Evolutionary conservation across 2,113 vertebrate genomes (phyloP).

Genomic region (Cottus gobio): DNA sequence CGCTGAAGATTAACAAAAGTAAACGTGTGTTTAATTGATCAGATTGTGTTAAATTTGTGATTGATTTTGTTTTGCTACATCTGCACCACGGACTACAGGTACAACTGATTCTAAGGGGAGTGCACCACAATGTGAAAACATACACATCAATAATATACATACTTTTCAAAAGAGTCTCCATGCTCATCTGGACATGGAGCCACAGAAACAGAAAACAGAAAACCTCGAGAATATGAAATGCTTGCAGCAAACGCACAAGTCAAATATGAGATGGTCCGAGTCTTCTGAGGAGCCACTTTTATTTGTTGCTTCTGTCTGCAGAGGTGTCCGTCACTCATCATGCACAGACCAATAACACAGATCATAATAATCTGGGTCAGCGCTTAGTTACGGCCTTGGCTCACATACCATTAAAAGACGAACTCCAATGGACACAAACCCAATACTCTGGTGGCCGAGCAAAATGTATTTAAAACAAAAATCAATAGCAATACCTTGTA

Average conservation of each 20-base stretch:
- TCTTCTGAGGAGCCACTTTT: conserved; percentile 7
- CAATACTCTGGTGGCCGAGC: conserved; percentile 74
- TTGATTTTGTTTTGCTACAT: conserved; percentile 21
- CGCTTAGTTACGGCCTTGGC: conserved; percentile 38
- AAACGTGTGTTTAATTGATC: not conserved
- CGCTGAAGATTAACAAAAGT: conserved; percentile 7
- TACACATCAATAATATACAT: conserved; percentile 37
- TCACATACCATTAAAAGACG: conserved; percentile 66
- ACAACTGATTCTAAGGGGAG: conserved; percentile 12
- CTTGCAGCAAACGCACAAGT: not conserved
- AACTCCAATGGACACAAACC: conserved; percentile 72
- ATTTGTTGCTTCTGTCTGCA: conserved; percentile 17
- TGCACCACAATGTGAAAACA: not conserved
- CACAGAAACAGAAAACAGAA: conserved; percentile 35
- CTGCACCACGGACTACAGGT: conserved; percentile 15
- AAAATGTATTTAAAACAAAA: conserved; percentile 80
- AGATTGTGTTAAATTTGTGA: conserved; percentile 4
- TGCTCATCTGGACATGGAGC: conserved; percentile 33
- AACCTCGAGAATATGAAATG: conserved; percentile 41
- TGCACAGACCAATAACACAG: conserved; percentile 48
- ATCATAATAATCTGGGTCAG: conserved; percentile 53
- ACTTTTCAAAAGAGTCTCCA: conserved; percentile 33
- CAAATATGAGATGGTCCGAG: not conserved
- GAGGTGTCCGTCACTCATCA: conserved; percentile 41
- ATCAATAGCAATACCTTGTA: conserved; percentile 79